Base-by-base conservation (phyloP, 2,113 vertebrate species). In the Gnathonemus echidnorhynchus region DNA sequence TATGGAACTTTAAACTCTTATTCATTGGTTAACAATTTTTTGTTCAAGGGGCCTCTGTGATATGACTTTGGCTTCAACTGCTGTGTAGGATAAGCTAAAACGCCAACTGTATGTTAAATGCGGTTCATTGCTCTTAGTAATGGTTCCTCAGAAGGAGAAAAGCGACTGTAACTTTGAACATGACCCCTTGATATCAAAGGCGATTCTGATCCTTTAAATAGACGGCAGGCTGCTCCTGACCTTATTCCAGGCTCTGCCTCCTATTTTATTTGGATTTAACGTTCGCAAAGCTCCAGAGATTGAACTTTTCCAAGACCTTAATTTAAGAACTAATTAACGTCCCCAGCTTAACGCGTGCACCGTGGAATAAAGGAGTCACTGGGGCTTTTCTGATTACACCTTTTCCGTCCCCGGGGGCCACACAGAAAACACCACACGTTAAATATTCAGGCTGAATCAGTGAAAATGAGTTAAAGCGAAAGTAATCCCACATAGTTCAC, bases 271-370 rank as follows among this genome's bases (percentile, higher is more conserved):
- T 53, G 86, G 50, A 53, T 53, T 87, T 87, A 87, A 87, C 86
- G 19, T 39, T 39, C 31, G 50, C 45, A 87, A 87, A 87, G 50
- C 86, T 53, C 86, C 24, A 87, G 86, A 56, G 86, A 87, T 87
- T 53, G 27, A 87, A 53, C 48, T 87, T 53, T 56, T 31, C 50
- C 86, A 87, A 87, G 86, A 87, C 86, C 86, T 53, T 53, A 53
- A 87, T 87, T 87, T 87, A 35, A 53, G 86, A 87, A 87, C 86
- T 53, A 87, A 87, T 87, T 87, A 87, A 31, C 2, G 48, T 87
- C 50, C 48, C 50, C 48, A 53, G 50, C 86, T 87, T 87, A 87
- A 56, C 50, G 50, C 5, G 50, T 15, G 48, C 85, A 50, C n/a
- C 13, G 85, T 87, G 86, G 86, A 87, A 50, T 56, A 87, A 19